Conservation (phyloP, 2,888 invertebrate genomes). For the Dynastes tityus region DNA sequence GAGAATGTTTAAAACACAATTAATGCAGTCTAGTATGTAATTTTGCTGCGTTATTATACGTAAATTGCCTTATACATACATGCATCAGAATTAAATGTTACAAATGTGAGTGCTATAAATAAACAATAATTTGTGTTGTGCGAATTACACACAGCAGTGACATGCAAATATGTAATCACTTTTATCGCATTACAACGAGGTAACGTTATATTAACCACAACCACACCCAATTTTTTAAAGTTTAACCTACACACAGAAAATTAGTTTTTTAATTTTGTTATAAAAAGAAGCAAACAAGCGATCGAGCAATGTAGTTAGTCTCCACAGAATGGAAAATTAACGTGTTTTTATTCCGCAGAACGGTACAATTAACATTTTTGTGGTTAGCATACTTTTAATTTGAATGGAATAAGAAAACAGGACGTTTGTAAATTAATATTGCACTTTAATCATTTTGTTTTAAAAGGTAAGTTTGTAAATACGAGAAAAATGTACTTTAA, state of each 20-base stretch:
- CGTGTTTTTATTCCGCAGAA: too few species aligned
- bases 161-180: constrained; percentile 22
- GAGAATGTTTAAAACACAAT: constrained; percentile 33
- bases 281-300: constrained; percentile 5
- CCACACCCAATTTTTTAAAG: constrained; percentile 28
- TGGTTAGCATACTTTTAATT: too few species aligned
- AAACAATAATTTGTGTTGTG: constrained; percentile 23
- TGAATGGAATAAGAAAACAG: too few species aligned
- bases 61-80: not conserved
- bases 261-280: not conserved
- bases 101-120: constrained; percentile 17
- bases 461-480: too few species aligned
- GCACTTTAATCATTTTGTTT: too few species aligned
- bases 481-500: too few species aligned
- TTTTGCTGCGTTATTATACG: constrained; percentile 2
- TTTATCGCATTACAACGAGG: constrained; percentile 23
- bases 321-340: too few species aligned
- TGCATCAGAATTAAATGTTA: constrained; percentile 12
- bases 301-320: not conserved
- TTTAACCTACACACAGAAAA: not conserved
- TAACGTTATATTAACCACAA: constrained; percentile 8
- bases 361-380: too few species aligned
- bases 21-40: constrained; percentile 17
- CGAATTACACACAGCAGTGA: constrained; percentile 21
- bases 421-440: too few species aligned